phyloP scores from a whole-genome alignment of 2,113 vertebrate species.

The Orientallactaga bullata region DNA sequence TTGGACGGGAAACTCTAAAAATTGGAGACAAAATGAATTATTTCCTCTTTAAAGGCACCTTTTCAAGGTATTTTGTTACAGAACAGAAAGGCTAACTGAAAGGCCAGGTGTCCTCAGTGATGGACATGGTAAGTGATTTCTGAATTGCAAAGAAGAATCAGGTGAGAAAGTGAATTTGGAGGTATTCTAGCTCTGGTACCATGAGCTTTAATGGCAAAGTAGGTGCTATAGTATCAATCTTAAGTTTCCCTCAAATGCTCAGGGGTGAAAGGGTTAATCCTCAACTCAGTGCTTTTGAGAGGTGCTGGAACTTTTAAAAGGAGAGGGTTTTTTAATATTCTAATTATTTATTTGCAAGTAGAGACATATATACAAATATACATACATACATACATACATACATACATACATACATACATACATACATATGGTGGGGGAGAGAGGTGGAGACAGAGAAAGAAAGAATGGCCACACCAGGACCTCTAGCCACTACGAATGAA shows the following conservation, averaged over 20 bases:
- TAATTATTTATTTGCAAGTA: no score
- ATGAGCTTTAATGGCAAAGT: not conserved
- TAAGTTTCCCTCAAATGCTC: not conserved
- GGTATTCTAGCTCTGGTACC: not conserved
- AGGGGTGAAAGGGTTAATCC: no score
- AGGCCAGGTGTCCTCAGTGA: not conserved
- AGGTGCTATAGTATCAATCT: not conserved
- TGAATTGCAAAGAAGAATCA: not conserved
- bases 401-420: no score
- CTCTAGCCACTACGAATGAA: no score
- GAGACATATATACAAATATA: no score
- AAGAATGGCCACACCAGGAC: no score
- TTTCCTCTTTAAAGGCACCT: not conserved
- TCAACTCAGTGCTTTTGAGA: not conserved
- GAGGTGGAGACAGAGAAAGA: no score
- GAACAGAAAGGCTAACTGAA: not conserved
- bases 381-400: no score
- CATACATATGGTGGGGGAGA: no score
- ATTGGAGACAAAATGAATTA: not conserved
- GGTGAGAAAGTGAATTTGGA: not conserved
- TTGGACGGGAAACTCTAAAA: not conserved
- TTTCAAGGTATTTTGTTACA: not conserved
- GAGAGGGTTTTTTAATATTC: no score
- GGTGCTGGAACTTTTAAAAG: no score
- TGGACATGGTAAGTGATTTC: not conserved